phyloP scores from a whole-genome alignment of 23 tunicate genomes.

The Trididemnum miniatum region DNA sequence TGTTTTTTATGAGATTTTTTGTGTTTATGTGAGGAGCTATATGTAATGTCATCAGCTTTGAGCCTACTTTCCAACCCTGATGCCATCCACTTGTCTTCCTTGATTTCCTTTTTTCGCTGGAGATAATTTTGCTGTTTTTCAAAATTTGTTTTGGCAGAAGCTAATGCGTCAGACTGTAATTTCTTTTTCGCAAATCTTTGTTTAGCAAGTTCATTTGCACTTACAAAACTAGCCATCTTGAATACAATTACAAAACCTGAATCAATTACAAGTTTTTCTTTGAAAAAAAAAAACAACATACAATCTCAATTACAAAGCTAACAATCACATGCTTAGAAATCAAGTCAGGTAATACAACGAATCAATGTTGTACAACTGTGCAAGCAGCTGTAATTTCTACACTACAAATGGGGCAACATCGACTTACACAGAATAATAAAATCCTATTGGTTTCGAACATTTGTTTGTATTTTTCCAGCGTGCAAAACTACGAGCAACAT shows the following conservation, averaged over 20 bases:
- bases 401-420: too few species aligned
- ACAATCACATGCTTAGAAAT: too few species aligned
- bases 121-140: constrained; percentile 22
- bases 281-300: too few species aligned
- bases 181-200: constrained; percentile 34
- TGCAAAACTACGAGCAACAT: too few species aligned
- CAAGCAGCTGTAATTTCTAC: too few species aligned
- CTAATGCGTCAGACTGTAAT: constrained; percentile 21
- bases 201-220: constrained; percentile 38
- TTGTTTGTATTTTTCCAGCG: too few species aligned
- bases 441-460: too few species aligned
- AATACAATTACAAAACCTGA: not conserved
- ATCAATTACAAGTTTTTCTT: too few species aligned
- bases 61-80: constrained; percentile 39
- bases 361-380: too few species aligned
- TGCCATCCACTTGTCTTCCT: constrained; percentile 64
- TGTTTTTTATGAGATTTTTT: constrained; percentile 41
- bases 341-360: too few species aligned
- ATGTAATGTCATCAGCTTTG: not conserved
- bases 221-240: constrained; percentile 61
- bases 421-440: too few species aligned
- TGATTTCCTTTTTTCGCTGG: constrained; percentile 41
- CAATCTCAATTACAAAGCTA: too few species aligned
- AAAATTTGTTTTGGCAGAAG: constrained; percentile 30
- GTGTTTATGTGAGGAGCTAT: not conserved